Evolutionary conservation across 2,797 vertebrate genomes (phyloP), one percentile per base, ranked within the genome.

Genomic region (Eremophila alpestris): DNA sequence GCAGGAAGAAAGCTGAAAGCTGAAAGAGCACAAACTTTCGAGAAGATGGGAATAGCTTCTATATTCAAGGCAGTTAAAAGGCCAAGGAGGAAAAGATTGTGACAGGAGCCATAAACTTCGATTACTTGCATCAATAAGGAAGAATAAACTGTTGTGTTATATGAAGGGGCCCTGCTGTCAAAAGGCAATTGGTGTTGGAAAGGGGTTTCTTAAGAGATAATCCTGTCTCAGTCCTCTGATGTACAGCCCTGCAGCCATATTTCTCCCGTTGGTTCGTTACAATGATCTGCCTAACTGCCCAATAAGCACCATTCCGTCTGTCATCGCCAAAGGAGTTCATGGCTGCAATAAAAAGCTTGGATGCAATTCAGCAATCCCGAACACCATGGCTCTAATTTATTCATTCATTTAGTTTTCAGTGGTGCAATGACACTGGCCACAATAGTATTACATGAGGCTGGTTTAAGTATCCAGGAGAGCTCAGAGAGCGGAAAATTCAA

Each of bases 341-440:
- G 86, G 85, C 74, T 89, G 60, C 93, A 92, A 92, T 96, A 91
- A 94, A 91, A 94, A 92, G 40, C 83, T 70, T 94, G 87, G 94
- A 94, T 90, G 91, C 82, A 90, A 88, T 95, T 97, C 91, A 93
- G 93, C 79, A 95, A 90, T 95, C 96, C 87, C 92, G 92, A 97
- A 95, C 10, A 36, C 93, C 91, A 60, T 1, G 3, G 91, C 89
- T 90, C 81, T 97, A 97, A 97, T 96, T 93, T 97, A 97, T 98
- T 97, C 96, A 97, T 96, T 95, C 94, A 90, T 95, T 94, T 95
- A 87, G 95, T 94, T 97, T 97, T 96, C 96, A 96, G 96, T 86
- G 77, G 85, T 81, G 91, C 96, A 71, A 74, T 67, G 73, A 96
- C 95, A 95, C 91, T 41, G 91, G 96, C 94, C 96, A 94, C 90